Percentiles rank a stretch among this genome's conserved stretches.
These are phyloP conservation scores for Avahi laniger DNA, from an alignment of 2,797 vertebrate genomes.

Conservation along the genomic window DNA sequence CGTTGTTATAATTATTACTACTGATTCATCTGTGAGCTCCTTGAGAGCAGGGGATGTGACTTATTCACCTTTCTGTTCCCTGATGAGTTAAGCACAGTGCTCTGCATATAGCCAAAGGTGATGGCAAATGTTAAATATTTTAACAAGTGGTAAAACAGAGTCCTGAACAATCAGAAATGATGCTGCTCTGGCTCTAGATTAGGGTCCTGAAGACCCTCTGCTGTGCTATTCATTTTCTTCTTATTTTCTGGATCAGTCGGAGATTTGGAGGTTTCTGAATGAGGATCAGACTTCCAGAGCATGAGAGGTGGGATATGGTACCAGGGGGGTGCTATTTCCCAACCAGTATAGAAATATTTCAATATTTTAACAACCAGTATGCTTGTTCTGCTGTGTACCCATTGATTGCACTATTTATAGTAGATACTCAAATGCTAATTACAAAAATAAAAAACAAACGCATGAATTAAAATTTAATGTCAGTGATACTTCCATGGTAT, in stretches of 20 bases:
- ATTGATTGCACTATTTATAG: neutral
- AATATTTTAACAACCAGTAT: neutral
- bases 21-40: neutral
- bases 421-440: neutral
- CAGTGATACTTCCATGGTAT: neutral
- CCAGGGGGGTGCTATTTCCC: neutral
- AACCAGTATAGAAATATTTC: neutral
- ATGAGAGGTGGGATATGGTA: neutral
- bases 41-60: neutral
- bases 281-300: neutral
- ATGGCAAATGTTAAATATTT: slow-evolving; percentile 4
- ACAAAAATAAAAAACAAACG: slow-evolving; percentile 26
- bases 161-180: neutral
- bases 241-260: neutral
- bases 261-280: neutral
- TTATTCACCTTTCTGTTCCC: slow-evolving; percentile 8
- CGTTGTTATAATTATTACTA: neutral
- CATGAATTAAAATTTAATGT: neutral
- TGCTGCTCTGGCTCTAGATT: neutral
- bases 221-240: neutral
- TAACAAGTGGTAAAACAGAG: neutral
- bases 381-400: neutral
- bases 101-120: neutral
- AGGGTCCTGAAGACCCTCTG: neutral
- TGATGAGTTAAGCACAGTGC: neutral